These are phyloP conservation scores for Poeciliopsis presidionis DNA, from an alignment of 2,797 vertebrate species.

Conservation along the genomic window DNA sequence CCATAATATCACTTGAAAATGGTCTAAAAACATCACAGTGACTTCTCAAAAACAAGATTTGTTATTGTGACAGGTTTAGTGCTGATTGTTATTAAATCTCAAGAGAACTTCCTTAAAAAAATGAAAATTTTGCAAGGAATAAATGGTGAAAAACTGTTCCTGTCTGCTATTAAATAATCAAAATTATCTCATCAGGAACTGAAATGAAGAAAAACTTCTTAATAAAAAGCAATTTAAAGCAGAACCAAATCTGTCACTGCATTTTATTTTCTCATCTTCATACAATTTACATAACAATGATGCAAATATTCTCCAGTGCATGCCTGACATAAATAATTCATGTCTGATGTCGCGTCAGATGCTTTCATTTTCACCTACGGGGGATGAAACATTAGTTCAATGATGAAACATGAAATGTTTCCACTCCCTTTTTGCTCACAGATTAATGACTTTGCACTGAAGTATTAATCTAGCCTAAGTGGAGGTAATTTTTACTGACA, in stretches of 20 bases:
- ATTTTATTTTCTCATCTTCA: conserved; percentile 22
- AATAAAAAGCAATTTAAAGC: neutral
- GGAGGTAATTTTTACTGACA: conserved; percentile 60
- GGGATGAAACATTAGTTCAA: conserved; percentile 11
- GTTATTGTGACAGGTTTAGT: too few species aligned
- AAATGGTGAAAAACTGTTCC: neutral
- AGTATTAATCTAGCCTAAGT: conserved; percentile 42
- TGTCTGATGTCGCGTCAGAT: conserved; percentile 15
- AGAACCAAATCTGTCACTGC: conserved; percentile 18
- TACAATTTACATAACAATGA: conserved; percentile 15
- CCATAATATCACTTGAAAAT: too few species aligned
- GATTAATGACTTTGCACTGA: conserved; percentile 17
- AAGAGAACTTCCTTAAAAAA: neutral
- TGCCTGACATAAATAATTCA: conserved; percentile 47
- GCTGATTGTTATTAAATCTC: neutral
- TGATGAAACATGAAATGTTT: conserved; percentile 33
- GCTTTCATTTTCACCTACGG: conserved; percentile 30
- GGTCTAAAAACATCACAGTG: too few species aligned
- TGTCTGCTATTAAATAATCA: neutral
- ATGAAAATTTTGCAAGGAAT: neutral
- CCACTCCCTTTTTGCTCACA: neutral
- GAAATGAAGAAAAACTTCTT: neutral
- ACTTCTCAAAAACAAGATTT: too few species aligned
- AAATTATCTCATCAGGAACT: neutral
- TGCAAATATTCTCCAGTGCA: conserved; percentile 13